Conservation (phyloP, 2,888 invertebrate species). For the Ceraclea dissimilis region DNA sequence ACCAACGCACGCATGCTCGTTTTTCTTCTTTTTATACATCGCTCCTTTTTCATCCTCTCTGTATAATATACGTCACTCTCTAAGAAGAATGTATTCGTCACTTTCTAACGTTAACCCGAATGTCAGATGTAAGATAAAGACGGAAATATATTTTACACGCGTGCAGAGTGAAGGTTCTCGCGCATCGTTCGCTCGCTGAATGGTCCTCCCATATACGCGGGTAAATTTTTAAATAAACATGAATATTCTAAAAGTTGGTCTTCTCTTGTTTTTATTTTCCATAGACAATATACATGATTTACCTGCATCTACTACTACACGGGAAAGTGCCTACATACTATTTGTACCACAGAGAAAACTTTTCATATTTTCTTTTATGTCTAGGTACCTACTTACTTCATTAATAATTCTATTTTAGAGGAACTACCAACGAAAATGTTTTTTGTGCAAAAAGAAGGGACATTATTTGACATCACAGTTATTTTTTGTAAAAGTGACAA, state of each 20-base stretch:
- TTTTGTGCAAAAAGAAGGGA: too few species aligned
- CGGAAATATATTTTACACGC: background rate
- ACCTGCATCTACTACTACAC: background rate
- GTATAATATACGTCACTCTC: constrained; percentile 9
- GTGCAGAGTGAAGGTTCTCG: background rate
- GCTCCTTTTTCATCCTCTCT: constrained; percentile 12
- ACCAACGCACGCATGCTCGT: constrained; percentile 5
- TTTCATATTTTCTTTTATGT: background rate
- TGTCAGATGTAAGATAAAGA: background rate
- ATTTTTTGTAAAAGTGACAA: too few species aligned
- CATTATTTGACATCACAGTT: too few species aligned
- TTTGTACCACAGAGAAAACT: background rate
- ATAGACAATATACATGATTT: background rate
- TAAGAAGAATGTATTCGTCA: constrained; percentile 3
- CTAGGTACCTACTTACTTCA: background rate
- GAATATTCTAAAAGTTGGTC: background rate
- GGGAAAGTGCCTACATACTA: background rate
- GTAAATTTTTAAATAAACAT: background rate
- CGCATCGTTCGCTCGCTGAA: background rate
- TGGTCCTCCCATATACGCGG: background rate
- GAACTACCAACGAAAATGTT: too few species aligned
- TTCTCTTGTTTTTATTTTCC: background rate
- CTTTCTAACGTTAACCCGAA: constrained; percentile 1
- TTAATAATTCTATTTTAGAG: background rate
- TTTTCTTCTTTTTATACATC: background rate